phyloP scores from a whole-genome alignment of 2,888 invertebrate species.

The Caenorhabditis afra region DNA sequence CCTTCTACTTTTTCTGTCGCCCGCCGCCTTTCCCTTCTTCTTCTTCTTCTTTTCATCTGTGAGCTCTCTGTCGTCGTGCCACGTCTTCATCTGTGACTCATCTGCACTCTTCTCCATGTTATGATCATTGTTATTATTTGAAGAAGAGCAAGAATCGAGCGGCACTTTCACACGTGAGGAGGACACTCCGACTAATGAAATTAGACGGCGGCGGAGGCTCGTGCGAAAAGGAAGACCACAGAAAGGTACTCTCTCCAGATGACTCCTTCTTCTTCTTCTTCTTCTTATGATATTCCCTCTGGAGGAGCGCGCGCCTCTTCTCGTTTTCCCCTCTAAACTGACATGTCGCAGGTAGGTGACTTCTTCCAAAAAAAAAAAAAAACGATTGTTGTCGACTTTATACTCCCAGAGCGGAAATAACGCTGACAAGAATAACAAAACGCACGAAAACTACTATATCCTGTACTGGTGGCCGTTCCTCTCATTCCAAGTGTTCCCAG shows the following conservation, averaged over 20 bases:
- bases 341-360: conserved; percentile 32
- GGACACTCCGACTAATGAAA: conserved; percentile 50
- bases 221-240: conserved; percentile 33
- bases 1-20: not conserved
- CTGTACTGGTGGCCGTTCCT: too few relatives aligned
- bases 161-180: conserved; percentile 49
- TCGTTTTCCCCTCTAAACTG: conserved; percentile 19
- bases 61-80: conserved; percentile 20
- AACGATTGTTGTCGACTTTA: too few relatives aligned
- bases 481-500: too few relatives aligned
- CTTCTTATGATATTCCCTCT: conserved; percentile 40
- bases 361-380: too few relatives aligned
- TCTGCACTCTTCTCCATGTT: conserved; percentile 29
- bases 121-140: conserved; percentile 50
- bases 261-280: conserved; percentile 1
- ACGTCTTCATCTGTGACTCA: conserved; percentile 23
- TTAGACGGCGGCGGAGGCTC: conserved; percentile 37
- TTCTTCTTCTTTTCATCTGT: conserved; percentile 28
- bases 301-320: conserved; percentile 29
- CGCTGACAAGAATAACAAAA: too few relatives aligned
- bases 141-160: conserved; percentile 10
- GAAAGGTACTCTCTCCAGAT: conserved; percentile 19
- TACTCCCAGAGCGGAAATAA: too few relatives aligned
- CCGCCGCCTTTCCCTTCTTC: not conserved
- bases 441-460: too few relatives aligned